Conservation (phyloP, 1,140 invertebrate species). For the Phthorimaea operculella region DNA sequence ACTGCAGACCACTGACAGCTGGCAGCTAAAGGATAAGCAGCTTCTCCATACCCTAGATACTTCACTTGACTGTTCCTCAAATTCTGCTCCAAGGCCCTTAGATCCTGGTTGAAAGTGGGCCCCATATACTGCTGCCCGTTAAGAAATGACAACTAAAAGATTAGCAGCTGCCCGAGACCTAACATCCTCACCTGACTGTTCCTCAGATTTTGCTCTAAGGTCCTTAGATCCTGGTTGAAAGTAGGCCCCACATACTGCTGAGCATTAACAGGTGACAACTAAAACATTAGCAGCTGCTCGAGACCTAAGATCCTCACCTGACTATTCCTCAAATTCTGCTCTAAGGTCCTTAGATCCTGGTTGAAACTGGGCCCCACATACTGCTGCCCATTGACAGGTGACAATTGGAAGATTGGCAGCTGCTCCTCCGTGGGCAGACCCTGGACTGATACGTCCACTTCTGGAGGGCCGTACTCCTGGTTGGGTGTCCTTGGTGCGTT, state of each 20-base stretch:
- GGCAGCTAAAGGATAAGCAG: too few species aligned
- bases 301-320: conserved; percentile 28
- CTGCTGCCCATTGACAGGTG: conserved; percentile 51
- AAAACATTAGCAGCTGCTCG: conserved; percentile 48
- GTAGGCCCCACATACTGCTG: conserved; percentile 41
- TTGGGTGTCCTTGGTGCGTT: conserved; percentile 34
- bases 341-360: conserved; percentile 38
- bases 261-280: conserved; percentile 48
- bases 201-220: conserved; percentile 38
- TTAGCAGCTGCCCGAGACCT: too few species aligned
- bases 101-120: conserved; percentile 40
- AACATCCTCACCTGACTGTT: conserved; percentile 35
- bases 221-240: conserved; percentile 42
- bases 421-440: conserved; percentile 45
- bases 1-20: conserved; percentile 51
- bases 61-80: conserved; percentile 37
- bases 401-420: conserved; percentile 43
- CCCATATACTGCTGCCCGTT: conserved; percentile 46
- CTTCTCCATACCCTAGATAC: too few species aligned
- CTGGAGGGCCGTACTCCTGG: conserved; percentile 27
- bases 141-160: too few species aligned
- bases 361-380: conserved; percentile 42
- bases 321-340: conserved; percentile 37
- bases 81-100: conserved; percentile 37
- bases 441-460: conserved; percentile 52